A percentile compares a stretch with the other conserved stretches of the same genome.
phyloP scores from a whole-genome alignment of 2,113 vertebrate genomes.

The Henicopernis longicauda region DNA sequence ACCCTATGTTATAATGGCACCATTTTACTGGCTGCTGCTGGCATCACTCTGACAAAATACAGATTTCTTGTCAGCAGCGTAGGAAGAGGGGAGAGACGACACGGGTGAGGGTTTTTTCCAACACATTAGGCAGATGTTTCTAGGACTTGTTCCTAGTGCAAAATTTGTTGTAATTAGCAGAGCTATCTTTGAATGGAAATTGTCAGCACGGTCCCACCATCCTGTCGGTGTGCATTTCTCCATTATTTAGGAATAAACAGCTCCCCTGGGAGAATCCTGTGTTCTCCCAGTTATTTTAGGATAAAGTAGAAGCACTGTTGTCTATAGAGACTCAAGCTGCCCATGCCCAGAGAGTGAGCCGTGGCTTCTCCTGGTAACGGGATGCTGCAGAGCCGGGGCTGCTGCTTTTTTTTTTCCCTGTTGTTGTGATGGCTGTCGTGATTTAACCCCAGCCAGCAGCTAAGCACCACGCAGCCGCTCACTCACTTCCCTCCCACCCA shows the following conservation, averaged over 20 bases:
- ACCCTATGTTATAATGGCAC: background rate
- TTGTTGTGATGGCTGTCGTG: rapidly evolving
- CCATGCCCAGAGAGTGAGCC: rapidly evolving
- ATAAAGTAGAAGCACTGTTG: rapidly evolving
- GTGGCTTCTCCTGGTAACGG: too few species aligned
- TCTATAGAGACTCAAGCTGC: background rate
- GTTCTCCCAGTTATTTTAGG: rapidly evolving
- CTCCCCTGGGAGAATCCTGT: background rate
- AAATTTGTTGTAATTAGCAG: background rate
- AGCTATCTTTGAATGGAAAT: background rate
- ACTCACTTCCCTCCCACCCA: too few species aligned
- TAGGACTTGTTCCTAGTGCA: background rate
- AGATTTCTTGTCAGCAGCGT: background rate
- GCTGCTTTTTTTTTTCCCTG: background rate
- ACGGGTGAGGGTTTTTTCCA: background rate
- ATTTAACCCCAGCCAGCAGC: too few species aligned
- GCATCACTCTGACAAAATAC: background rate
- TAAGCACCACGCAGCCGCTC: too few species aligned
- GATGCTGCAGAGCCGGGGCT: background rate
- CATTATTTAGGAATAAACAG: rapidly evolving
- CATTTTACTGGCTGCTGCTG: background rate
- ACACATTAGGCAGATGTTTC: background rate
- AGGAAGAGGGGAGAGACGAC: background rate
- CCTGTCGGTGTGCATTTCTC: rapidly evolving
- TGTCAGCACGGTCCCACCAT: rapidly evolving